phyloP scores from a whole-genome alignment of 2,888 invertebrate genomes.

The Dolichomitus sp. region DNA sequence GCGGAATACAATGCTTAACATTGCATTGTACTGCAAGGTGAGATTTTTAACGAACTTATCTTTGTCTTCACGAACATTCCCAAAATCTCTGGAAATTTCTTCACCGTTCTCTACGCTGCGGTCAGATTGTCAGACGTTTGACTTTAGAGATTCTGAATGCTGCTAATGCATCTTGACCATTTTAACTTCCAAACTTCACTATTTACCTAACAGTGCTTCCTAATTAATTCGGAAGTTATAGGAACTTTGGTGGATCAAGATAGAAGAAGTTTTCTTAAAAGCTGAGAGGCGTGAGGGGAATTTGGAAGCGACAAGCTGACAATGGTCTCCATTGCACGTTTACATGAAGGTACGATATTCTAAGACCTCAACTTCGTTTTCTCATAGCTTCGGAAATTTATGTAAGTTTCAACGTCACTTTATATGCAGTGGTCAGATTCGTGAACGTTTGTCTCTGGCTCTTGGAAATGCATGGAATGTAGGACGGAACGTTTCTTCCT shows the following conservation, averaged over 20 bases:
- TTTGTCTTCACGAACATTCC: too few species aligned
- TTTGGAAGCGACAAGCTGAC: background rate
- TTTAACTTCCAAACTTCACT: background rate
- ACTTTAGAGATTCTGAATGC: background rate
- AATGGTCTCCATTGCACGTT: background rate
- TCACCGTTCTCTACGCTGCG: too few species aligned
- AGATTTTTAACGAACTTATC: too few species aligned
- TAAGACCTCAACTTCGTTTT: background rate
- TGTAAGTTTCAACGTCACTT: background rate
- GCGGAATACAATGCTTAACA: too few species aligned
- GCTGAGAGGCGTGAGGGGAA: background rate
- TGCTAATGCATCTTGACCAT: background rate
- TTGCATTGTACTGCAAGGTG: too few species aligned
- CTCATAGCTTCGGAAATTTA: background rate
- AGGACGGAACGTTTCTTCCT: background rate
- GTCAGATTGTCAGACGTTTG: slow-evolving; percentile 5
- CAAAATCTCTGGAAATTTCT: too few species aligned
- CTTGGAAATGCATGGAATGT: slow-evolving; percentile 1
- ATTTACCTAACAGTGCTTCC: background rate
- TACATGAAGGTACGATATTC: background rate
- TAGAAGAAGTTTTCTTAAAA: background rate
- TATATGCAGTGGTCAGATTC: background rate
- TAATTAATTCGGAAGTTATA: background rate
- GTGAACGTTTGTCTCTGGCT: background rate
- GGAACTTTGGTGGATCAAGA: background rate